These are phyloP conservation scores for Palythoa grandiflora DNA, from an alignment of 92 coral and sea anemone species.

Conservation along the genomic window DNA sequence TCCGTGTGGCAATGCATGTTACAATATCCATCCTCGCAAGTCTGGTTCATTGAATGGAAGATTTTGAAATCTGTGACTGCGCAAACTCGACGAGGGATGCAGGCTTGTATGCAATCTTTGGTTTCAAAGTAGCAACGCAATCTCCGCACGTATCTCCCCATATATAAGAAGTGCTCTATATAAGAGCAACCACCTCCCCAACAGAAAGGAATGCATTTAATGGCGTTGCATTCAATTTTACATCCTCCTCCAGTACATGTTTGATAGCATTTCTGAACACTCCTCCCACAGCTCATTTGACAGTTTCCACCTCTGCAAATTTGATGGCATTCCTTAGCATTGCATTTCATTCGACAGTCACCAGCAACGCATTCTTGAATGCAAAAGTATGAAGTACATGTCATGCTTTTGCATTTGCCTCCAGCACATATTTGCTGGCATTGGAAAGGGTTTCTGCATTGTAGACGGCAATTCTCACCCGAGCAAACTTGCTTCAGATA, in stretches of 20 bases:
- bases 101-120: slow-evolving; percentile 23
- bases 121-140: slow-evolving; percentile 34
- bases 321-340: slow-evolving; percentile 44
- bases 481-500: slow-evolving; percentile 32
- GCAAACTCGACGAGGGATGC: slow-evolving; percentile 21
- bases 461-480: slow-evolving; percentile 34
- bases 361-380: slow-evolving; percentile 45
- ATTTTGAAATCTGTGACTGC: slow-evolving; percentile 45
- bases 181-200: slow-evolving; percentile 46
- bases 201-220: slow-evolving; percentile 41
- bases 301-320: slow-evolving; percentile 47
- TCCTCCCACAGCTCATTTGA: slow-evolving; percentile 23
- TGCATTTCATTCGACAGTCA: slow-evolving; percentile 33
- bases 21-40: slow-evolving; percentile 25
- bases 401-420: slow-evolving; percentile 28
- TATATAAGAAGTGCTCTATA: background rate
- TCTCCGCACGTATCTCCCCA: slow-evolving; percentile 15
- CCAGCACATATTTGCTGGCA: slow-evolving; percentile 35
- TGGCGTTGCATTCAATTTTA: slow-evolving; percentile 26
- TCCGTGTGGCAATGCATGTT: slow-evolving; percentile 51
- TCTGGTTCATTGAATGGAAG: slow-evolving; percentile 37
- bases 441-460: slow-evolving; percentile 1
- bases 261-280: slow-evolving; percentile 36
- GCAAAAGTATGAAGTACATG: slow-evolving; percentile 32
- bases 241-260: slow-evolving; percentile 45